Evolutionary conservation across 1,140 invertebrate genomes (phyloP).

Genomic region (Heliconius melpomene): DNA sequence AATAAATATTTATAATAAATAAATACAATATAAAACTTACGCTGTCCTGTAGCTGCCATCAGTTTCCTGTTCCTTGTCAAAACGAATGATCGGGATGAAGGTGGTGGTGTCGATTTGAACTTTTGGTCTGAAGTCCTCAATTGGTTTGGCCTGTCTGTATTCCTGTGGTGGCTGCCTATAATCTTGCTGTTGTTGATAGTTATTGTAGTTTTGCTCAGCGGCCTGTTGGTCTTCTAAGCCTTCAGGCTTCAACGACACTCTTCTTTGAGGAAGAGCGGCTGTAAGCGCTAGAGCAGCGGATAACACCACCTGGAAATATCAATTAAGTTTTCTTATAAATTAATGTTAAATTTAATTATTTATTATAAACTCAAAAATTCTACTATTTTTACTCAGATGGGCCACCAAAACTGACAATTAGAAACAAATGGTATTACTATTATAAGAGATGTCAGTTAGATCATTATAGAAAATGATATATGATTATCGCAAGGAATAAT

Average conservation of each 20-base stretch:
- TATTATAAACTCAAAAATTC: too few relatives aligned
- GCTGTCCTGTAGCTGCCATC: conserved; percentile 90
- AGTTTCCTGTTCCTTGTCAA: conserved; percentile 89
- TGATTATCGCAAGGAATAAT: conserved; percentile 34
- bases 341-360: too few relatives aligned
- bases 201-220: conserved; percentile 70
- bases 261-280: conserved; percentile 68
- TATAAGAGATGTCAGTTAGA: not conserved
- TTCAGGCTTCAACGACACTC: conserved; percentile 60
- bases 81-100: conserved; percentile 88
- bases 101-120: conserved; percentile 83
- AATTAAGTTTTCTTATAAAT: not conserved
- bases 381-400: not conserved
- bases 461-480: conserved; percentile 21
- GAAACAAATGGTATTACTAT: not conserved
- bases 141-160: conserved; percentile 56
- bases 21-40: conserved; percentile 76
- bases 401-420: not conserved
- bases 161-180: conserved; percentile 59
- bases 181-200: conserved; percentile 58
- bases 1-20: not conserved
- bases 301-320: conserved; percentile 62
- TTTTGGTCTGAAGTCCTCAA: conserved; percentile 70
- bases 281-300: conserved; percentile 61
- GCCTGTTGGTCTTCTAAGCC: conserved; percentile 62